Evolutionary conservation across 2,797 vertebrate species (phyloP).

Genomic region (Schizopygopsis malacanthus): DNA sequence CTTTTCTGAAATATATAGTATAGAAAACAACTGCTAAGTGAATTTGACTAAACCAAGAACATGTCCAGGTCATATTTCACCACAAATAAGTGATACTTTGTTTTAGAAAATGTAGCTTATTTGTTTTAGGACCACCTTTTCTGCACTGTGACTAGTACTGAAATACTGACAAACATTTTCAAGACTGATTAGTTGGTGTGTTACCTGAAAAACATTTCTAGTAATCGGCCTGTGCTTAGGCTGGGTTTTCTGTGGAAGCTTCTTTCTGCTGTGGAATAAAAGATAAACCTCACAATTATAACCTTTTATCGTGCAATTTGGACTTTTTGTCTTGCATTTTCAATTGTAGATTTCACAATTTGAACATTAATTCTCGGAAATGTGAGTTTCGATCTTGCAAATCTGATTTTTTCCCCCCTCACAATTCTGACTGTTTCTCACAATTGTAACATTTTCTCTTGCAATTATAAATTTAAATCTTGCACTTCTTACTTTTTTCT

Average conservation of each 20-base stretch:
- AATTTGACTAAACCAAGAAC: neutral
- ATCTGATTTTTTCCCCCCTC: no score
- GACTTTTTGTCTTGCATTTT: neutral
- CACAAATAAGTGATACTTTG: neutral
- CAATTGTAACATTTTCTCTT: no score
- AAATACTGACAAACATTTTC: neutral
- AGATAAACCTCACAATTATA: neutral
- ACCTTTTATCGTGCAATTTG: neutral
- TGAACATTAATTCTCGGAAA: neutral
- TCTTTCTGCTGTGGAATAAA: neutral
- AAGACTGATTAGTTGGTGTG: neutral
- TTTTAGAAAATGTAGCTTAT: neutral
- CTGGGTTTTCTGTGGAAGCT: neutral
- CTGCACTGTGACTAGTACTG: neutral
- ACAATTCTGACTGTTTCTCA: no score
- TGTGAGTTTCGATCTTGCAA: no score
- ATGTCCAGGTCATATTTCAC: neutral
- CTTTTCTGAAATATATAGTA: neutral
- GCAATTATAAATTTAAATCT: no score
- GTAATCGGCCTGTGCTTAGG: no score
- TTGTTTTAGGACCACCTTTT: neutral
- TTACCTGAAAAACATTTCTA: neutral
- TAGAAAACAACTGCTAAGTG: neutral
- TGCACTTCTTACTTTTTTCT: no score
- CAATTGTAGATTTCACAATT: neutral